These are phyloP conservation scores for Cololabis saira DNA, from an alignment of 2,113 vertebrate species.

Conservation along the genomic window DNA sequence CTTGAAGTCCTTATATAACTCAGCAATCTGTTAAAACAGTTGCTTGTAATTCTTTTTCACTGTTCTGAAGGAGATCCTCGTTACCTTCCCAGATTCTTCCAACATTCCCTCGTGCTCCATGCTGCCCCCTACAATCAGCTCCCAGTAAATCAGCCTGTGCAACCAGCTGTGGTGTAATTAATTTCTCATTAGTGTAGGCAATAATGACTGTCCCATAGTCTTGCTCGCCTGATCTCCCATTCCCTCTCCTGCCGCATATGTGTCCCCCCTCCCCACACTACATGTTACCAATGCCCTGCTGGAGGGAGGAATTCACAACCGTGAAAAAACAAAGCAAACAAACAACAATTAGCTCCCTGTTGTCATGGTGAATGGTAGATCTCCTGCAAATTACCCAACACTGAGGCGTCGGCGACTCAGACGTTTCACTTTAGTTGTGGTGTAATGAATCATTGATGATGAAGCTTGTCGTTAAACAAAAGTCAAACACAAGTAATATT, in stretches of 20 bases:
- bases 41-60: no score
- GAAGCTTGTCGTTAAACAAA: conserved; percentile 40
- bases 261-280: conserved; percentile 1
- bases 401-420: conserved; percentile 45
- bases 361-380: conserved; percentile 61
- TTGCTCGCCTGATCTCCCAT: conserved; percentile 27
- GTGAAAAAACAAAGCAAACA: conserved; percentile 48
- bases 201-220: conserved; percentile 61
- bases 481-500: background rate
- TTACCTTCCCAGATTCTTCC: background rate
- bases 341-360: conserved; percentile 76
- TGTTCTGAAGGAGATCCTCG: no score
- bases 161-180: conserved; percentile 70
- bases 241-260: conserved; percentile 7
- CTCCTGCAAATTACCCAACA: conserved; percentile 60
- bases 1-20: no score
- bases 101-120: background rate
- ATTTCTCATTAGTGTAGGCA: conserved; percentile 72
- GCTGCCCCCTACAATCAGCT: conserved; percentile 61
- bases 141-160: conserved; percentile 48
- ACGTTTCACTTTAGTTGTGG: conserved; percentile 50
- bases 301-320: conserved; percentile 28
- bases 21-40: no score
- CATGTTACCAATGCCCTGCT: conserved; percentile 34
- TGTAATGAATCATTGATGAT: conserved; percentile 52